Conservation (phyloP, 2,888 invertebrate genomes). For the Peribatodes rhomboidaria region DNA sequence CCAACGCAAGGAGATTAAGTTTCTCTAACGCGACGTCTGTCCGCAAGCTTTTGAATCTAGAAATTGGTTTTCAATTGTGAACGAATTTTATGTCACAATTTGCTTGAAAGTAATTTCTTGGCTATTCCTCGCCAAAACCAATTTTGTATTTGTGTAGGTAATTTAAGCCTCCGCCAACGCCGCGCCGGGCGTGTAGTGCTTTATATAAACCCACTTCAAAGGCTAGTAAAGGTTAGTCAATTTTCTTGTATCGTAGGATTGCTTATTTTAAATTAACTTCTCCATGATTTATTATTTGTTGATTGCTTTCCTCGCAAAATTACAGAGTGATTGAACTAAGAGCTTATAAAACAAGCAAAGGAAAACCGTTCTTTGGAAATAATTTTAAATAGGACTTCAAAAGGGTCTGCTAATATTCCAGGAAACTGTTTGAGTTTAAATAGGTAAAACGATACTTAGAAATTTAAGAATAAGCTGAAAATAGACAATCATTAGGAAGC, state of each 20-base stretch:
- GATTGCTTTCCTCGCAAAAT: constrained; percentile 19
- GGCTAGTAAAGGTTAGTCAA: constrained; percentile 8
- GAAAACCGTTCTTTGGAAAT: constrained; percentile 14
- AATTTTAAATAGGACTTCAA: neutral
- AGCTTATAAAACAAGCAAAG: constrained; percentile 15
- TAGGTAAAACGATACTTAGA: neutral
- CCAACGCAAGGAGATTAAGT: constrained; percentile 60
- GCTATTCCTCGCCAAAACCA: constrained; percentile 27
- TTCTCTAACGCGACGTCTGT: constrained; percentile 52
- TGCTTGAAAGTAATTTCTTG: constrained; percentile 43
- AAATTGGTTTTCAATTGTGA: constrained; percentile 62
- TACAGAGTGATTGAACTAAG: constrained; percentile 24
- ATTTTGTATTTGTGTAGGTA: constrained; percentile 22
- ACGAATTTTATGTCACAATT: constrained; percentile 52
- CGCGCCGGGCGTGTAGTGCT: neutral
- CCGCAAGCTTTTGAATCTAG: constrained; percentile 58
- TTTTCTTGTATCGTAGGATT: constrained; percentile 16
- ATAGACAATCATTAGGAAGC: neutral
- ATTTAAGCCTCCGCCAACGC: constrained; percentile 23
- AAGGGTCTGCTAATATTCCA: neutral
- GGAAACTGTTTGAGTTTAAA: neutral
- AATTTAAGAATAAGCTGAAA: neutral
- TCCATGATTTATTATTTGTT: constrained; percentile 19
- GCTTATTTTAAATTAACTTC: constrained; percentile 20
- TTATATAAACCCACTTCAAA: constrained; percentile 7